phyloP scores from a whole-genome alignment of 1,140 invertebrate species.

The Chironomus tepperi region DNA sequence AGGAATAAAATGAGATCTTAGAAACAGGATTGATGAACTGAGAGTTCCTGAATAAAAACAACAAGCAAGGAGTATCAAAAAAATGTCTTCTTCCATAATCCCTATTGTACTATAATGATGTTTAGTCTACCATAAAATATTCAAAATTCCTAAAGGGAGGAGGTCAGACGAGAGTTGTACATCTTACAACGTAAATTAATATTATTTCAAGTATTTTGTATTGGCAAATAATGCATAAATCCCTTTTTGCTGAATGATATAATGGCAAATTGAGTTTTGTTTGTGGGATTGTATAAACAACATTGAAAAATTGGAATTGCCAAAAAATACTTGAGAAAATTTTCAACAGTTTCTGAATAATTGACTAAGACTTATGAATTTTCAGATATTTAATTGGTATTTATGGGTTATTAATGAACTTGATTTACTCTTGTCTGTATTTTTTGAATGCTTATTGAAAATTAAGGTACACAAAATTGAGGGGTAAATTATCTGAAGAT shows the following conservation, averaged over 20 bases:
- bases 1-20: no score
- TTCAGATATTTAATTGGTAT: conserved; percentile 3
- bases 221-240: neutral
- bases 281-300: neutral
- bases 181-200: neutral
- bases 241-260: neutral
- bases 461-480: neutral
- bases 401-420: conserved; percentile 14
- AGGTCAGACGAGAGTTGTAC: neutral
- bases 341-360: no score
- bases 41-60: no score
- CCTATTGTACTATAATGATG: conserved; percentile 21
- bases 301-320: neutral
- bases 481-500: neutral
- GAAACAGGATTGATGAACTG: conserved; percentile 11
- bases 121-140: conserved; percentile 9
- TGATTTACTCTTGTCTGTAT: neutral
- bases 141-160: neutral
- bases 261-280: neutral
- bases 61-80: neutral
- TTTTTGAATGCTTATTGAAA: neutral
- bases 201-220: neutral
- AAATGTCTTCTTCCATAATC: conserved; percentile 18
- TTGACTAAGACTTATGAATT: neutral
- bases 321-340: neutral